A percentile compares a stretch with the other conserved stretches of the same genome.
Conservation (phyloP, 2,113 vertebrate genomes). For the Amphilophus citrinellus region DNA sequence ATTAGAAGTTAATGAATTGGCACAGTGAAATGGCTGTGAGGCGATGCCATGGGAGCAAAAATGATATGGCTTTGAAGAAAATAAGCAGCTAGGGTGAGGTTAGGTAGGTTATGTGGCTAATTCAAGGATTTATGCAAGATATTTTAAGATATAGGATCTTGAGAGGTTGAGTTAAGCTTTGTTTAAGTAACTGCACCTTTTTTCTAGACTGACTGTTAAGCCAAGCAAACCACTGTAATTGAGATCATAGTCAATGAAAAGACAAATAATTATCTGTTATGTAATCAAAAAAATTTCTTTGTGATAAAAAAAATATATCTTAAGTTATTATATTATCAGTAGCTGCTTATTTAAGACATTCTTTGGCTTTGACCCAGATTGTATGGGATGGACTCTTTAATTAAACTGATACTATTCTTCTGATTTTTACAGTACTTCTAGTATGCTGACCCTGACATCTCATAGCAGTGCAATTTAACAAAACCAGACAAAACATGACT, state of each 20-base stretch:
- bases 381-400: neutral
- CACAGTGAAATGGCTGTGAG: neutral
- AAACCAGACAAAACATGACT: neutral
- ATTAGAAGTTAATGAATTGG: constrained; percentile 4
- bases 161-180: too few species aligned
- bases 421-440: too few species aligned
- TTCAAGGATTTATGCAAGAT: neutral
- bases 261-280: neutral
- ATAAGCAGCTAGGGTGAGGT: neutral
- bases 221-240: too few species aligned
- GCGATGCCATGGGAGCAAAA: neutral
- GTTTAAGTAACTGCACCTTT: neutral
- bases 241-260: neutral
- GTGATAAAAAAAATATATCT: neutral
- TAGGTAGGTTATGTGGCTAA: neutral
- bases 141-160: neutral
- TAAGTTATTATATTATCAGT: neutral
- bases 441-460: neutral
- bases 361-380: neutral
- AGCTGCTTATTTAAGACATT: neutral
- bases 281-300: neutral
- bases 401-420: neutral
- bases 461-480: accelerated
- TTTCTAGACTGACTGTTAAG: neutral
- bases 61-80: constrained; percentile 9